These are phyloP conservation scores for Hypomecis punctinalis DNA, from an alignment of 2,888 invertebrate species.

Conservation along the genomic window DNA sequence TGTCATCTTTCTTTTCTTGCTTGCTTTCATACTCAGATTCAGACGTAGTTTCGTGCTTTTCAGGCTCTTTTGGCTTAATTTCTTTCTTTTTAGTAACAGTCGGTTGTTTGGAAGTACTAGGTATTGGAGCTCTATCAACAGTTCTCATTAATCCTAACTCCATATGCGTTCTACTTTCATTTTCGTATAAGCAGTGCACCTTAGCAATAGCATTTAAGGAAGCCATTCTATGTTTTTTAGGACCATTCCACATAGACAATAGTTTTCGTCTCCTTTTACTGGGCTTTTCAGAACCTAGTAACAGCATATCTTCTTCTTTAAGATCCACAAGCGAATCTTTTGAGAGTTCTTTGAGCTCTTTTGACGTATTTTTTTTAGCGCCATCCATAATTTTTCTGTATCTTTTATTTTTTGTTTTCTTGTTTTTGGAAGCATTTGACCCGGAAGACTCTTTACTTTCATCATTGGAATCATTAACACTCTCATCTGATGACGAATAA, in stretches of 20 bases:
- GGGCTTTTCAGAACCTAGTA: constrained; percentile 73
- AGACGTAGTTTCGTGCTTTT: constrained; percentile 77
- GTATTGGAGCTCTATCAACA: constrained; percentile 73
- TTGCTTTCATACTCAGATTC: constrained; percentile 80
- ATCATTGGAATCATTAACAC: constrained; percentile 77
- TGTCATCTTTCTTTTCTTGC: constrained; percentile 73
- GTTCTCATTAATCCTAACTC: constrained; percentile 85
- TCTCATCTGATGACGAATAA: constrained; percentile 78
- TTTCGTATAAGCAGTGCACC: constrained; percentile 96
- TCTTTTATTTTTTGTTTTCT: constrained; percentile 73
- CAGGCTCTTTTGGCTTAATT: constrained; percentile 69
- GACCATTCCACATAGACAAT: constrained; percentile 90
- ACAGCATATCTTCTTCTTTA: constrained; percentile 65
- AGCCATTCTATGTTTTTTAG: constrained; percentile 94
- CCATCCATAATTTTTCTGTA: constrained; percentile 74
- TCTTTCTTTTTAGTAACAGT: constrained; percentile 71
- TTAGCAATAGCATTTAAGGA: constrained; percentile 95
- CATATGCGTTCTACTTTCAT: constrained; percentile 91
- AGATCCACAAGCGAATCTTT: constrained; percentile 77
- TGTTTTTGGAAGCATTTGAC: constrained; percentile 68
- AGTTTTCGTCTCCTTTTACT: constrained; percentile 84
- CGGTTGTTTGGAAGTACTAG: constrained; percentile 81
- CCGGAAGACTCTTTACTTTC: constrained; percentile 77
- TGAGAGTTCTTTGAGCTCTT: constrained; percentile 77
- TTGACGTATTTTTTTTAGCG: constrained; percentile 69